phyloP scores from a whole-genome alignment of 2,113 vertebrate species.

The Columbina picui region DNA sequence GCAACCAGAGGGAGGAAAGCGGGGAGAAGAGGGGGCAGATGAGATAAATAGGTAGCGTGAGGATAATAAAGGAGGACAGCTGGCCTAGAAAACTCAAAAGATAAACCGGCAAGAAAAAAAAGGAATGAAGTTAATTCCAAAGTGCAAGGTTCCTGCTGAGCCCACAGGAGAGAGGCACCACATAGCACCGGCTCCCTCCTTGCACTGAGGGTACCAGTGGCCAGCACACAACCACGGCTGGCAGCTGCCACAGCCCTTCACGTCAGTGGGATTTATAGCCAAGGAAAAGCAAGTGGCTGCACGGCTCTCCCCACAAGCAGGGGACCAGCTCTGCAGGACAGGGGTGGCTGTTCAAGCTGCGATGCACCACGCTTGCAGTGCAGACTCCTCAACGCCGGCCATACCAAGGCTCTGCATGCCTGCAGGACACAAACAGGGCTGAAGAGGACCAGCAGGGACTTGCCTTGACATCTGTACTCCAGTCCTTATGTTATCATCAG shows the following conservation, averaged over 20 bases:
- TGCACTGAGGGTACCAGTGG: rapidly evolving
- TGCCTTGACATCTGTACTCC: background rate
- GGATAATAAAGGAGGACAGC: conserved; percentile 58
- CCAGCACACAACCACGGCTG: rapidly evolving
- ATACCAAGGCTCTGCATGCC: rapidly evolving
- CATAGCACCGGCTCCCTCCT: background rate
- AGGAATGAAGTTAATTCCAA: background rate
- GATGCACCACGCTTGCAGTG: background rate
- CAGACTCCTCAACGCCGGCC: rapidly evolving
- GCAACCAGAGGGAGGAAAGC: background rate
- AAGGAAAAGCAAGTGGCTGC: background rate
- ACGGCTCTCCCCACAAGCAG: background rate
- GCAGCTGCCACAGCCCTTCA: background rate
- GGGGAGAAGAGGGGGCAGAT: background rate
- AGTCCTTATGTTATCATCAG: too few species aligned
- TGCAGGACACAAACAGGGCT: background rate
- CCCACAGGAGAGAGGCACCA: background rate
- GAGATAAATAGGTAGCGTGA: conserved; percentile 22
- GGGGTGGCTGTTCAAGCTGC: rapidly evolving
- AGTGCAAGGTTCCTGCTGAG: background rate
- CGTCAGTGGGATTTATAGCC: background rate
- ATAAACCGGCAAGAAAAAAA: background rate
- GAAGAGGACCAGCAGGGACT: background rate
- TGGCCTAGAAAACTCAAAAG: conserved; percentile 65
- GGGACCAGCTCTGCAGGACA: background rate